These are phyloP conservation scores for Ophiothrix spiculata DNA, from an alignment of 35 echinoderm and acorn worm species.

Conservation along the genomic window DNA sequence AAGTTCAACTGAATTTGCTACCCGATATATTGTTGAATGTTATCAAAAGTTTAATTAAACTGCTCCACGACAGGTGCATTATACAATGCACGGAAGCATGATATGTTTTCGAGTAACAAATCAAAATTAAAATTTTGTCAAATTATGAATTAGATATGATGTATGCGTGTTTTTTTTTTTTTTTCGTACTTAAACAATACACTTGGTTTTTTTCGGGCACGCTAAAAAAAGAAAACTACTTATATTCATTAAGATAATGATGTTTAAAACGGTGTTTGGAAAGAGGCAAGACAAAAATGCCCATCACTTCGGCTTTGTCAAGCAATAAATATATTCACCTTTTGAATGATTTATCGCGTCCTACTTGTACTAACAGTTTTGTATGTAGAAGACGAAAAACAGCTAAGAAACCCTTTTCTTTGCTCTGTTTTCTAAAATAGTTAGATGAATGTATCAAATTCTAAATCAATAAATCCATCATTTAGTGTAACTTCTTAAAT, in stretches of 20 bases:
- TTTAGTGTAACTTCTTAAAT: no score
- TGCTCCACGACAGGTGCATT: no score
- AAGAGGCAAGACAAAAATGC: background rate
- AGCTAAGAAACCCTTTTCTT: background rate
- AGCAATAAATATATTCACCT: background rate
- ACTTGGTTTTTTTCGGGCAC: no score
- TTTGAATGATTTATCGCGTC: constrained; percentile 1
- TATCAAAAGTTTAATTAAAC: no score
- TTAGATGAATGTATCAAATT: background rate
- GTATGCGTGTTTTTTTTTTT: no score
- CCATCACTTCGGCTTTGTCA: background rate
- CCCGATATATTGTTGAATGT: background rate
- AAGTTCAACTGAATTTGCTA: background rate
- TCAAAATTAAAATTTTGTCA: no score
- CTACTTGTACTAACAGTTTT: background rate
- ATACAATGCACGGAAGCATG: no score
- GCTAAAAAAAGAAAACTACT: background rate
- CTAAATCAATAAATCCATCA: background rate
- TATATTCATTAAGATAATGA: background rate
- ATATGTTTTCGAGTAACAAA: no score
- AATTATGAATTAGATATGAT: no score
- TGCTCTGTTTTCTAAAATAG: background rate
- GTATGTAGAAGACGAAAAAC: background rate
- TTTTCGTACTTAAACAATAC: no score
- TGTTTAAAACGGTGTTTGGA: background rate